Evolutionary conservation across 2,888 invertebrate species (phyloP).

Genomic region (Hyposoter dolosus): DNA sequence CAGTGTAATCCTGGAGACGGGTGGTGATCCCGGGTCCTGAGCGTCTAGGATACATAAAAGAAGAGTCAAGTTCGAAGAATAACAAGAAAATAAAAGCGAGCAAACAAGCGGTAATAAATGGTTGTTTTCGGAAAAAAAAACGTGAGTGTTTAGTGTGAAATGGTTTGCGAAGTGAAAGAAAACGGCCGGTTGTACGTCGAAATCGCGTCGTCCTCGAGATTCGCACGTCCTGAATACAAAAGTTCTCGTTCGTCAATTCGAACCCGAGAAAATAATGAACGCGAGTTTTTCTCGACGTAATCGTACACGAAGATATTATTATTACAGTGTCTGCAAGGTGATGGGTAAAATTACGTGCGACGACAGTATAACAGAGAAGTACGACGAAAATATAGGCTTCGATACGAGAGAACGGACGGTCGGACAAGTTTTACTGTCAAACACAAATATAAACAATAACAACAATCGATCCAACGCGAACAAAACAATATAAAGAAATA

Average conservation of each 20-base stretch:
- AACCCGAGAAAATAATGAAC: slow-evolving; percentile 59
- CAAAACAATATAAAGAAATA: background rate
- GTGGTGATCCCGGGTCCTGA: slow-evolving; percentile 36
- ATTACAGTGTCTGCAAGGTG: slow-evolving; percentile 54
- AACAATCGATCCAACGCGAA: background rate
- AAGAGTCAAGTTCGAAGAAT: slow-evolving; percentile 14
- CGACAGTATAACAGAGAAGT: slow-evolving; percentile 17
- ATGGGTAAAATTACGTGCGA: slow-evolving; percentile 38
- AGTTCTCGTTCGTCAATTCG: slow-evolving; percentile 39
- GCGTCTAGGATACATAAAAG: background rate
- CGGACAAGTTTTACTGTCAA: slow-evolving; percentile 44
- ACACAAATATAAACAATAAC: background rate
- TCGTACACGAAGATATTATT: slow-evolving; percentile 56
- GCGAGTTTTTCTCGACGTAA: slow-evolving; percentile 51
- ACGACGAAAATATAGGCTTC: slow-evolving; percentile 17
- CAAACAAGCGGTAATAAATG: background rate
- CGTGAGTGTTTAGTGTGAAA: slow-evolving; percentile 51
- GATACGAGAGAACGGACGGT: slow-evolving; percentile 34
- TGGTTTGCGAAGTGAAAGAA: slow-evolving; percentile 56
- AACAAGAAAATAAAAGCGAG: background rate
- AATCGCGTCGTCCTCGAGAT: slow-evolving; percentile 41
- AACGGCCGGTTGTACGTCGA: slow-evolving; percentile 62
- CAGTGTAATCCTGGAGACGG: slow-evolving; percentile 49
- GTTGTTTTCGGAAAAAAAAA: background rate
- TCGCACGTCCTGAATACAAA: slow-evolving; percentile 48